Percentiles rank a stretch among this genome's conserved stretches.
These are phyloP conservation scores for Drosophila eugracilis DNA, from an alignment of 1,140 invertebrate species.

Conservation along the genomic window DNA sequence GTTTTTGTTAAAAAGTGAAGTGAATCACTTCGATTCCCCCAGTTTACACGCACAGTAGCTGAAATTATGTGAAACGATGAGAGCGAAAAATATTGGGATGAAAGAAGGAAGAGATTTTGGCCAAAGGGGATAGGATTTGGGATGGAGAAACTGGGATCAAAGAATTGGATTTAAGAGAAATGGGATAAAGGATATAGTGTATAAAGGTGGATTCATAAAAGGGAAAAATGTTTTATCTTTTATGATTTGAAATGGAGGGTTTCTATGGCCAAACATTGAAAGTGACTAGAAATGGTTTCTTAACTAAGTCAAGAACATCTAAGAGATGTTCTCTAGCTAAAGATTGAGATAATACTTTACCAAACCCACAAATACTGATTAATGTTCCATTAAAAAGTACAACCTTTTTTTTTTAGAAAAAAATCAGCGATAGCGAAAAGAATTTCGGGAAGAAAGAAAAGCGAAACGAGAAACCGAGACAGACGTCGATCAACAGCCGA, in stretches of 20 bases:
- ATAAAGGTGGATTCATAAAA: not conserved
- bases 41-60: conserved; percentile 61
- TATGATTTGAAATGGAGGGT: not conserved
- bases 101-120: conserved; percentile 2
- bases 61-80: conserved; percentile 9
- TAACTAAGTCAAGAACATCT: too few species aligned
- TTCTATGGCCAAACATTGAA: not conserved
- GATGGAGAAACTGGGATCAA: not conserved
- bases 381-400: not conserved
- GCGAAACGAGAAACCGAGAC: not conserved
- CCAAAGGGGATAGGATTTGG: not conserved
- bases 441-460: conserved; percentile 25
- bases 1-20: conserved; percentile 69
- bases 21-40: conserved; percentile 66
- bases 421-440: not conserved
- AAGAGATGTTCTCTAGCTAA: too few species aligned
- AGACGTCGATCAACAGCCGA: conserved; percentile 5
- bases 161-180: not conserved
- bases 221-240: not conserved
- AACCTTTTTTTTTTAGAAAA: not conserved
- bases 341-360: not conserved
- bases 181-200: too few species aligned
- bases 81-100: conserved; percentile 6
- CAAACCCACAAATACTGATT: not conserved
- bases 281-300: too few species aligned